Base-by-base conservation (phyloP, 2,888 invertebrate genomes). In the Mayetiola destructor region DNA sequence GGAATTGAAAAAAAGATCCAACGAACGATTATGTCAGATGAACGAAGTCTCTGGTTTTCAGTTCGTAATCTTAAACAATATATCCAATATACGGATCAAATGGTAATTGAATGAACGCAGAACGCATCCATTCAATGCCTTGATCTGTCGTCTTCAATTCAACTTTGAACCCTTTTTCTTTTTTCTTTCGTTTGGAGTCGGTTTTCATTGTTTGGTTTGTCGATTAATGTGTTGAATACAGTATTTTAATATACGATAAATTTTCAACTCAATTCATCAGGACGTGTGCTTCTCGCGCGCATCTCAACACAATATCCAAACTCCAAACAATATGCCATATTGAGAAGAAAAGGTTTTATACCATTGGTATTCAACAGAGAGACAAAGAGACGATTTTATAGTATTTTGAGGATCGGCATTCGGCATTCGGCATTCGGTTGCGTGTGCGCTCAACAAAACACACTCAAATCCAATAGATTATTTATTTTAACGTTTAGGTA, bases 81-180 rank as follows among this genome's bases (percentile, higher is more conserved):
- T 53, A 30, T 53, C 53, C 30, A 53, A 48, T 48, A 48, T 48
- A 48, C 23, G 48, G 27, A 48, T 48, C 48, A 48, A 48, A 48
- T 48, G 12, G 27, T 48, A 27, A 48, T 27, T 48, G 48, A 48
- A 48, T 48, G n/a, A n/a, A 48, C 48, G 48, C 48, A 27, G n/a
- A n/a, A 48, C 48, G 48, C 48, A 48, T 27, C 27, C 48, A n/a
- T n/a, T n/a, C 48, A 9, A 48, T 23, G 23, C 16, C 23, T 23
- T 48, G 14, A 48, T 27, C 27, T 27, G 27, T 27, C 27, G 23
- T 16, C n/a, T 16, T 48, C 16, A n/a, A n/a, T n/a, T n/a, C n/a
- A n/a, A n/a, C 16, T 40, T 23, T 48, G 14, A 48, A 48, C 27
- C 48, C 48, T 27, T 48, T 48, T 16, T 27, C n/a, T 48, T 27